Evolutionary conservation across 2,888 invertebrate species (phyloP), one percentile per base, ranked within the genome.

Genomic region (Drosophila infuscata): DNA sequence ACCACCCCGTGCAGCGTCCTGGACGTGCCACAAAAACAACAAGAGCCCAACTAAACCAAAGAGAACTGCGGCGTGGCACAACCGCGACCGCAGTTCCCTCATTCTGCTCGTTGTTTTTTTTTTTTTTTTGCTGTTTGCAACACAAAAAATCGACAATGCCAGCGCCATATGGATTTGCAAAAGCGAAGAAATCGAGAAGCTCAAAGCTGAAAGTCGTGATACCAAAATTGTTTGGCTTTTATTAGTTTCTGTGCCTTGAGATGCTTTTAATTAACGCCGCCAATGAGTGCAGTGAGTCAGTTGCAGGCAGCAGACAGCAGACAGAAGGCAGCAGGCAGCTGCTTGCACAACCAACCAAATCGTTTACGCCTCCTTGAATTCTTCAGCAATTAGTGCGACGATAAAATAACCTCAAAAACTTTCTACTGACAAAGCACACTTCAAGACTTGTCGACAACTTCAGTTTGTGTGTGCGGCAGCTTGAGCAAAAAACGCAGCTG

Each of bases 261-360:
- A 79, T 69, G 81, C 61, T 79, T 82, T 84, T 81, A 84, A 84
- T 82, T 84, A 84, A 84, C 79, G 79, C 67, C 58, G 57, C 74
- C 73, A 69, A 72, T 68, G 68, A 76, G 60, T 52, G 62, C 56
- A 52, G 51, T 59, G 56, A 38, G 56, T n/a, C 56, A 11, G 56
- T 38, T 56, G 54, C 54, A 38, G 36, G 36, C 38, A 54, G 25
- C 17, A 6, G n/a, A 17, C 30, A 15, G 66, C 57, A 61, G 38
- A 17, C 25, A 25, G 25, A 1, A 36, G 54, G 46, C 65, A 57
- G n/a, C 64, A 70, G 48, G 38, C 67, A 54, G 56, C 71, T 59
- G 65, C 61, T 51, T 49, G 60, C 36, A 25, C 35, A 49, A 33
- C 41, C 72, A 43, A 64, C 61, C 64, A 57, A 62, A 79, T 79